These are phyloP conservation scores for Myotis pilosus DNA, from an alignment of 2,797 vertebrate genomes.

Conservation along the genomic window DNA sequence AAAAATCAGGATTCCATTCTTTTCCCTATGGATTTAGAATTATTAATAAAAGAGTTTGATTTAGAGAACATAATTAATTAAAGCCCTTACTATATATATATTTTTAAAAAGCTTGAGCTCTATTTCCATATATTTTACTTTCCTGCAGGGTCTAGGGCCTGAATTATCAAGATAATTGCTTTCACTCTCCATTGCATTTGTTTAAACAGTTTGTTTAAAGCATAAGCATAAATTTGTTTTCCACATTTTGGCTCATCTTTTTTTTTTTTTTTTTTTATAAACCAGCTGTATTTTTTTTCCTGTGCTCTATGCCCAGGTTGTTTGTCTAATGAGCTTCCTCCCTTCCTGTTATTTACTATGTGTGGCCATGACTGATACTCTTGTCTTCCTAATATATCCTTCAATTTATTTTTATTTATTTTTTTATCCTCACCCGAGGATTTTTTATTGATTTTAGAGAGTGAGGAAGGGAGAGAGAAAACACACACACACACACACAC, in stretches of 20 bases:
- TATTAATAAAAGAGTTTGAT: background rate
- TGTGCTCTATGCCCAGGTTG: background rate
- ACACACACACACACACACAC: no score
- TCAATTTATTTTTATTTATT: background rate
- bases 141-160: background rate
- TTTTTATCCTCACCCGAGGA: background rate
- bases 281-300: background rate
- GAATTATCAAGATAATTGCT: background rate
- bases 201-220: background rate
- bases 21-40: background rate
- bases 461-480: background rate
- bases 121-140: background rate
- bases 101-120: background rate
- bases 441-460: background rate
- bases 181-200: background rate
- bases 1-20: background rate
- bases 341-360: background rate
- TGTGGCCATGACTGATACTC: background rate
- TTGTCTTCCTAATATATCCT: constrained; percentile 40
- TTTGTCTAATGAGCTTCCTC: background rate
- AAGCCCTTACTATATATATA: background rate
- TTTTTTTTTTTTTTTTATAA: background rate
- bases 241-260: background rate
- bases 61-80: background rate
- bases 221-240: background rate